These are phyloP conservation scores for Junco hyemalis DNA, from an alignment of 2,113 vertebrate genomes.

Conservation along the genomic window DNA sequence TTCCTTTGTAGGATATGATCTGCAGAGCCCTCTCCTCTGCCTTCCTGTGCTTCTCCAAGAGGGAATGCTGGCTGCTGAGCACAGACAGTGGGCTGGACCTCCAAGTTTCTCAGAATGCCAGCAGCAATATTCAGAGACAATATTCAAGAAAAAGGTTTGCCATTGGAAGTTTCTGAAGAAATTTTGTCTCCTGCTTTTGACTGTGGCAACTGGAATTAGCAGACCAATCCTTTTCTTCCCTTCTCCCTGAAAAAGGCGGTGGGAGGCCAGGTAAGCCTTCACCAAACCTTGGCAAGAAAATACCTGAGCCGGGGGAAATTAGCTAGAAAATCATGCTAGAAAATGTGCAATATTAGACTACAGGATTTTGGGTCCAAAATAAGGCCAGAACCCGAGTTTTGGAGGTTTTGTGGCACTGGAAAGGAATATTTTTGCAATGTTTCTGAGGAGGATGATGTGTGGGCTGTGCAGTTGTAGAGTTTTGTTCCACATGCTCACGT, in stretches of 20 bases:
- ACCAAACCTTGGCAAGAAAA: neutral
- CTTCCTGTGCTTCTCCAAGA: neutral
- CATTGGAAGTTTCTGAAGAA: neutral
- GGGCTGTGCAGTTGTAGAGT: neutral
- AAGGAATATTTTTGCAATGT: neutral
- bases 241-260: neutral
- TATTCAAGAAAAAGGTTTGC: neutral
- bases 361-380: neutral
- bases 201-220: neutral
- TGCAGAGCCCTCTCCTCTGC: neutral
- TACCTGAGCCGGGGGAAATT: neutral
- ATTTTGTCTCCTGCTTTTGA: neutral
- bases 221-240: neutral
- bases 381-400: neutral
- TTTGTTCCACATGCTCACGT: fast-evolving
- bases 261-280: neutral
- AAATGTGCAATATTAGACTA: no score
- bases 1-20: neutral
- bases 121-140: neutral
- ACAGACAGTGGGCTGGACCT: neutral
- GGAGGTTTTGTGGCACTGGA: neutral
- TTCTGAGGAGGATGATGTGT: fast-evolving
- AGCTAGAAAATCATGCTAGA: neutral
- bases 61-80: neutral
- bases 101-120: neutral